These are phyloP conservation scores for Sceloporus tristichus DNA, from an alignment of 2,113 vertebrate species.

Conservation along the genomic window DNA sequence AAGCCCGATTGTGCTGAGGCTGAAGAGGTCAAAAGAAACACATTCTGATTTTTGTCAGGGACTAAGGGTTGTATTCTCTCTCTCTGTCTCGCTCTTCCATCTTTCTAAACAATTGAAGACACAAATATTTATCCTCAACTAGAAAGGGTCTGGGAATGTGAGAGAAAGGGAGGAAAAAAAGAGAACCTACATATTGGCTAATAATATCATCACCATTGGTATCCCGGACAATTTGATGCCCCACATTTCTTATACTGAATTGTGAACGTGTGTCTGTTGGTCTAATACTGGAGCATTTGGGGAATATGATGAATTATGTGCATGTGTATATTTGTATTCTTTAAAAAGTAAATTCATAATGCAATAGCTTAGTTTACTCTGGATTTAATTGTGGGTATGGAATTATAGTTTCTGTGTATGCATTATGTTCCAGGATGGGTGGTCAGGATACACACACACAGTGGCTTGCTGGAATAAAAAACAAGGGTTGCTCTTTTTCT, in stretches of 20 bases:
- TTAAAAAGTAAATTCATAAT: background rate
- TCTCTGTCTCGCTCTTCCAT: no score
- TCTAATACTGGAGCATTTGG: background rate
- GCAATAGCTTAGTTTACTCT: slow-evolving; percentile 31
- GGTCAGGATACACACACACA: fast-evolving
- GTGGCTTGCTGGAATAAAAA: background rate
- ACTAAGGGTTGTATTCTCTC: no score
- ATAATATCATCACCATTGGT: background rate
- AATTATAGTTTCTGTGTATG: background rate
- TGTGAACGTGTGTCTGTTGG: background rate
- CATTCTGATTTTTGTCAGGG: no score
- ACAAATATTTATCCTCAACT: no score
- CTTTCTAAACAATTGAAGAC: no score
- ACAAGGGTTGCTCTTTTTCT: background rate
- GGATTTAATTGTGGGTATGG: slow-evolving; percentile 11
- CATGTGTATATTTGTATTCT: background rate
- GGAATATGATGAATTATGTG: background rate
- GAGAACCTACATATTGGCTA: background rate
- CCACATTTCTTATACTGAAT: background rate
- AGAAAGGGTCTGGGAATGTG: no score
- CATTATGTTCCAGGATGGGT: background rate
- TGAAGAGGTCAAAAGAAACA: no score
- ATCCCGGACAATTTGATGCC: background rate
- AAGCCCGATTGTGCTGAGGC: no score
- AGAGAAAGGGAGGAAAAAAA: no score